Percentiles rank a stretch among this genome's conserved stretches.
These are phyloP conservation scores for Miltochrista miniata DNA, from an alignment of 2,888 invertebrate species.

Conservation along the genomic window DNA sequence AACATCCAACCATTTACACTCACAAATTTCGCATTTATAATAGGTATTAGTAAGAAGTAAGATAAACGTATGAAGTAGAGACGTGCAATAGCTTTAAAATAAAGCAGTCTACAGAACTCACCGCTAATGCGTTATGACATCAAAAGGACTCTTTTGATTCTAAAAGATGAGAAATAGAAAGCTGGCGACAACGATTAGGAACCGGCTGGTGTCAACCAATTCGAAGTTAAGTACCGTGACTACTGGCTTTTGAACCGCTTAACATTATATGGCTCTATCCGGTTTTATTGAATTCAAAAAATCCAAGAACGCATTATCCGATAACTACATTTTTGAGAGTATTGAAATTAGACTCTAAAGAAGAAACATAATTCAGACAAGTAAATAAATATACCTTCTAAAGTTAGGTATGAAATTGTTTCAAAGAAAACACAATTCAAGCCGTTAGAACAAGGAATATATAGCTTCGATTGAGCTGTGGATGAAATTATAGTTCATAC, in stretches of 20 bases:
- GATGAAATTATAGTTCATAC: constrained; percentile 41
- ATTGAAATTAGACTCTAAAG: too few relatives aligned
- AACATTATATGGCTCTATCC: constrained; percentile 20
- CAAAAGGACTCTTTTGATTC: neutral
- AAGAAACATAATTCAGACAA: too few relatives aligned
- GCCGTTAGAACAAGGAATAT: constrained; percentile 2
- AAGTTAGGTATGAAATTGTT: constrained; percentile 4
- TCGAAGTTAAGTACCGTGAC: constrained; percentile 64
- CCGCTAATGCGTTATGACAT: neutral
- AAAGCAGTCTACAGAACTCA: neutral
- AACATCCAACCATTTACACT: too few relatives aligned
- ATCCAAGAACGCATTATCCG: neutral
- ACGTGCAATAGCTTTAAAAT: too few relatives aligned
- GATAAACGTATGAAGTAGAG: too few relatives aligned
- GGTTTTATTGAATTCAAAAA: constrained; percentile 25
- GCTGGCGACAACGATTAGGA: constrained; percentile 53
- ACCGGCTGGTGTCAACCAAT: constrained; percentile 44
- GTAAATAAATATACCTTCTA: neutral
- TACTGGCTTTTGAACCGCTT: constrained; percentile 21
- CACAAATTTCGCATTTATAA: too few relatives aligned
- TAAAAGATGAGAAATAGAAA: constrained; percentile 47
- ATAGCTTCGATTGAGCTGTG: constrained; percentile 21
- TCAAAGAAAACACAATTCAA: constrained; percentile 1
- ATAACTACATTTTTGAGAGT: too few relatives aligned
- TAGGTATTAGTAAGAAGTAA: too few relatives aligned